Evolutionary conservation across 2,888 invertebrate genomes (phyloP), one percentile per base, ranked within the genome.

Genomic region (Lottia gigantea): DNA sequence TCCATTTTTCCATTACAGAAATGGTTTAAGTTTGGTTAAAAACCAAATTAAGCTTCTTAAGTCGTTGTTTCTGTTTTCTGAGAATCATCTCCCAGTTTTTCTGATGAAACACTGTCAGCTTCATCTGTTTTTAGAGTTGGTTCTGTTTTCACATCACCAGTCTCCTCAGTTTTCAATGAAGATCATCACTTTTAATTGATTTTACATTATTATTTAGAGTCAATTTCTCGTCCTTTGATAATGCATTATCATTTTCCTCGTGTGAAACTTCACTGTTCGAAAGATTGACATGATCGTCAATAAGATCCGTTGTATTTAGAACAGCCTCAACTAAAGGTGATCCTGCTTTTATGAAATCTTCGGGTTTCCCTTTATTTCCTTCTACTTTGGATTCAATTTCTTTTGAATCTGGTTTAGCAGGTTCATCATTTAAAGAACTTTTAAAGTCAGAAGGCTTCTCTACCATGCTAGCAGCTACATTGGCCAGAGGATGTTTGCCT

Each of bases 181-280:
- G 63, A 7, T n/a, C 63, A 63, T 63, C 63, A 25, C 25, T 40
- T 40, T 40, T 40, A 40, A 40, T 6, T 40, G 31, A 31, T 45
- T 40, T 49, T 31, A 26, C 40, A 26, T 31, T 46, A 31, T 62
- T 47, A 12, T 49, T 49, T 45, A 25, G 16, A 26, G 31, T 46
- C 25, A 25, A 23, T 64, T 23, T 46, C 47, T 68, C 47, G 16
- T 47, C 66, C 15, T 55, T 66, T n/a, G 31, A 68, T 16, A 63
- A 40, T 62, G 63, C 47, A 16, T 25, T 47, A 16, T 68, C 46
- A 46, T 47, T 63, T 47, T 68, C 40, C 25, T 68, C 62, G 31
- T 68, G 63, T 16, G 31, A 16, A 16, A 19, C n/a, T 23, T 63
- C 63, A 16, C 31, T 63, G 16, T 23, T 63, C 26, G 31, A 63